phyloP scores from a whole-genome alignment of 2,888 invertebrate species.

The Sclerodermus sp. region DNA sequence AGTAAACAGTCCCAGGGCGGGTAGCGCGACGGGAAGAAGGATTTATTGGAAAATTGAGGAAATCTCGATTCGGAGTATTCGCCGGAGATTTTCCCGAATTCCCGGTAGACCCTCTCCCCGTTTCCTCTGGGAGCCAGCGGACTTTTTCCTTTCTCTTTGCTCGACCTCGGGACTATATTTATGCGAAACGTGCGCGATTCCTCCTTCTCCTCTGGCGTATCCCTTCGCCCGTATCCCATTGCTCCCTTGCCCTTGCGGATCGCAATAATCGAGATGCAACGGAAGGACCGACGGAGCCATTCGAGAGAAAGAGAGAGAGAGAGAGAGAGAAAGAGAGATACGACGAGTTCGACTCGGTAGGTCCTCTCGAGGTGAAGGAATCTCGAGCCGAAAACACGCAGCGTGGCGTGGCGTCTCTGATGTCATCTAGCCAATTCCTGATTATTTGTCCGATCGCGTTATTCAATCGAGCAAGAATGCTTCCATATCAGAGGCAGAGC shows the following conservation, averaged over 20 bases:
- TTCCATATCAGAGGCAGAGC: too few relatives aligned
- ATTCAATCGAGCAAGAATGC: too few relatives aligned
- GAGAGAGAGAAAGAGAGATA: background rate
- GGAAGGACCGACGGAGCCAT: constrained; percentile 1
- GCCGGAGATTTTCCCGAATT: constrained; percentile 11
- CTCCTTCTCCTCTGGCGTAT: constrained; percentile 4
- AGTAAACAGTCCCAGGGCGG: too few relatives aligned
- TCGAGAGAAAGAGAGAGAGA: background rate
- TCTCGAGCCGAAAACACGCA: too few relatives aligned
- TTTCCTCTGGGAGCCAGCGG: background rate
- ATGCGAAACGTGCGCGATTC: constrained; percentile 27
- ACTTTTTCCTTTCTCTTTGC: constrained; percentile 25
- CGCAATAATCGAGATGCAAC: constrained; percentile 2
- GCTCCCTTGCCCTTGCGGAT: background rate
- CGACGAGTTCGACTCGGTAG: background rate
- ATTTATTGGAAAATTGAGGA: too few relatives aligned
- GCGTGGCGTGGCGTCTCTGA: too few relatives aligned
- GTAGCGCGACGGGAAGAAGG: too few relatives aligned
- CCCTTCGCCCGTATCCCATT: too few relatives aligned
- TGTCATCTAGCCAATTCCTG: too few relatives aligned
- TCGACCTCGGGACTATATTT: constrained; percentile 41
- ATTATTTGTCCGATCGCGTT: too few relatives aligned
- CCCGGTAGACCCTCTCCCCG: constrained; percentile 7
- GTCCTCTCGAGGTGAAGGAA: too few relatives aligned
- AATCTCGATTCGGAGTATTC: too few relatives aligned